Base-by-base conservation (phyloP, 1,140 invertebrate species). In the Arion vulgaris region DNA sequence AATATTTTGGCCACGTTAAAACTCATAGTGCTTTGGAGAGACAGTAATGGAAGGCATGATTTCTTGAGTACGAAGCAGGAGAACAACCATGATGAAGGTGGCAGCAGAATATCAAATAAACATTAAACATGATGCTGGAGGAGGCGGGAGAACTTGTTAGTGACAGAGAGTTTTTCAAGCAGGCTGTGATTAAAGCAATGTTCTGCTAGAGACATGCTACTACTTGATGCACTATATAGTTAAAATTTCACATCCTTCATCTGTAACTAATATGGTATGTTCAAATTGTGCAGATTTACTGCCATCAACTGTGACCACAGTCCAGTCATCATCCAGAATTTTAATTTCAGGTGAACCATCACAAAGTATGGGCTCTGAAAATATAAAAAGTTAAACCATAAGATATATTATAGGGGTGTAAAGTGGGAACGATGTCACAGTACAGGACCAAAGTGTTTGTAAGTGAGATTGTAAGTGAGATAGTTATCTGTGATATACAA, bases 311-410 rank as follows among this genome's bases (percentile, higher is more conserved):
- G 96, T 97, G 0, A 96, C 93, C 13, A 95, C 95, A 0, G 97
- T 98, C 97, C 97, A 98, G 0, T 95, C 95, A 92, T 98, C 97
- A 62, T 96, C 94, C 38, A 97, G 92, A 68, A 98, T 93, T 2
- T 94, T 92, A 36, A 96, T 93, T 34, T 95, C 93, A 19, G 93
- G 91, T 1, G 87, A 91, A 0, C 97, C 97, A 88, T 97, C 95
- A 32, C 94, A 94, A 32, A 98, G 88, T 26, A 96, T 95, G n/a
- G 98, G 98, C 90, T 98, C 97, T 92, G 86, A 41, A 89, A 57
- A 57, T 57, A 87, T 73, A 68, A 76, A 66, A 83, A 86, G 49
- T 38, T n/a, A n/a, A n/a, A n/a, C n/a, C n/a, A n/a, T n/a, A n/a
- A n/a, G n/a, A n/a, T 53, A 73, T 49, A 39, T 74, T 75, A 7